These are phyloP conservation scores for Premnoplex brunnescens DNA, from an alignment of 2,797 vertebrate species.

Conservation along the genomic window DNA sequence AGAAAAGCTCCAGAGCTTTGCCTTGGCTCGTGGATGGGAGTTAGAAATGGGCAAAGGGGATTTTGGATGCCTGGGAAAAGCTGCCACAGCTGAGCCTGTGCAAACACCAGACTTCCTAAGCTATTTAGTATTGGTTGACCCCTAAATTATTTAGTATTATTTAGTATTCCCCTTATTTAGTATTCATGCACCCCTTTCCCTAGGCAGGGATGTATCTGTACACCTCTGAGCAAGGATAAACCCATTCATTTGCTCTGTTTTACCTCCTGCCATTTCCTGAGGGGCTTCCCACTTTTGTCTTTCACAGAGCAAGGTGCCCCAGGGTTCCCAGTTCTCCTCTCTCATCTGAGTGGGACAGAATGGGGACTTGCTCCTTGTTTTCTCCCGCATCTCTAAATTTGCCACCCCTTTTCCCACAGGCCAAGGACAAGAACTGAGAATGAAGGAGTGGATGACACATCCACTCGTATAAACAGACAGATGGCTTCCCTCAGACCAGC, in stretches of 20 bases:
- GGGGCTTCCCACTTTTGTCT: background rate
- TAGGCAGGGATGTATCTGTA: fast-evolving
- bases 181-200: background rate
- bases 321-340: background rate
- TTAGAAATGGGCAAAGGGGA: background rate
- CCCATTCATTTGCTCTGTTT: background rate
- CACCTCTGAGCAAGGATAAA: background rate
- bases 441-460: background rate
- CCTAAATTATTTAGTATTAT: background rate
- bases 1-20: background rate
- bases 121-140: background rate
- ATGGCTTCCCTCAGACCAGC: background rate
- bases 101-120: background rate
- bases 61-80: background rate
- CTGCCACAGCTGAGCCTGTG: background rate
- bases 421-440: background rate
- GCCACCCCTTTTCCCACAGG: background rate
- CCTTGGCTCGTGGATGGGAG: fast-evolving
- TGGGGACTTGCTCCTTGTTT: background rate
- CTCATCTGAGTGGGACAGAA: background rate
- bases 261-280: background rate
- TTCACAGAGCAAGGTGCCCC: background rate
- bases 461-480: background rate
- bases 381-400: background rate
- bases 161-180: background rate